Evolutionary conservation across 2,888 invertebrate genomes (phyloP).

Genomic region (Leuctra nigra): DNA sequence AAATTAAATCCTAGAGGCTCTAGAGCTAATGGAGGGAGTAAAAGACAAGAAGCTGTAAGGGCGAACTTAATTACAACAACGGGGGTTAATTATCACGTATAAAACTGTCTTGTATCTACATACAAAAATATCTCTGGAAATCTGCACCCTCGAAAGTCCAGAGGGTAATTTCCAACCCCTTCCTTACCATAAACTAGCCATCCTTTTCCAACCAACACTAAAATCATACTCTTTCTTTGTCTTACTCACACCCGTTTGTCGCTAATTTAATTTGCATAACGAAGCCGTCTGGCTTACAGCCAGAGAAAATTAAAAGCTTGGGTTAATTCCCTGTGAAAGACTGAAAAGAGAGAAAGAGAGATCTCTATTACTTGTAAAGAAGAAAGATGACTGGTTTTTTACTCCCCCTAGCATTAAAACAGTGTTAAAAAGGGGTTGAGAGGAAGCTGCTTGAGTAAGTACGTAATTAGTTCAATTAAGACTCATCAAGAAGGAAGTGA

Average conservation of each 20-base stretch:
- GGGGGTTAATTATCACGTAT: constrained; percentile 13
- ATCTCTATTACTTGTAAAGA: not conserved
- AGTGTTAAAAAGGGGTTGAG: constrained; percentile 20
- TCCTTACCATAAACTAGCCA: not conserved
- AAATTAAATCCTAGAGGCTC: no score
- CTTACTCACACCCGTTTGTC: constrained; percentile 20
- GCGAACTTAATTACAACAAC: constrained; percentile 3
- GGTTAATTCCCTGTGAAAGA: constrained; percentile 21
- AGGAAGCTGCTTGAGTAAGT: constrained; percentile 18
- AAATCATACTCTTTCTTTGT: not conserved
- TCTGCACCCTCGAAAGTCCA: constrained; percentile 20
- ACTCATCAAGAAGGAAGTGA: constrained; percentile 15
- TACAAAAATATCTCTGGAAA: no score
- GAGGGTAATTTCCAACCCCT: constrained; percentile 25
- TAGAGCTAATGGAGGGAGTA: no score
- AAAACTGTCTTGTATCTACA: constrained; percentile 16
- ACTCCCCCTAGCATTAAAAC: not conserved
- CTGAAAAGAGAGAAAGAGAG: constrained; percentile 18
- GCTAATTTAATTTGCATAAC: constrained; percentile 30
- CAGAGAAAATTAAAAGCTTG: constrained; percentile 27
- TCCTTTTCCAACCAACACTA: not conserved
- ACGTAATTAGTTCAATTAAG: constrained; percentile 26
- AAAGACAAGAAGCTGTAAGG: constrained; percentile 15
- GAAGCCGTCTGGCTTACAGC: constrained; percentile 23
- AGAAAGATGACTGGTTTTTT: constrained; percentile 6